Percentiles rank a stretch among this genome's conserved stretches.
phyloP scores from a whole-genome alignment of 2,113 vertebrate genomes.

The Tetraodon nigroviridis region DNA sequence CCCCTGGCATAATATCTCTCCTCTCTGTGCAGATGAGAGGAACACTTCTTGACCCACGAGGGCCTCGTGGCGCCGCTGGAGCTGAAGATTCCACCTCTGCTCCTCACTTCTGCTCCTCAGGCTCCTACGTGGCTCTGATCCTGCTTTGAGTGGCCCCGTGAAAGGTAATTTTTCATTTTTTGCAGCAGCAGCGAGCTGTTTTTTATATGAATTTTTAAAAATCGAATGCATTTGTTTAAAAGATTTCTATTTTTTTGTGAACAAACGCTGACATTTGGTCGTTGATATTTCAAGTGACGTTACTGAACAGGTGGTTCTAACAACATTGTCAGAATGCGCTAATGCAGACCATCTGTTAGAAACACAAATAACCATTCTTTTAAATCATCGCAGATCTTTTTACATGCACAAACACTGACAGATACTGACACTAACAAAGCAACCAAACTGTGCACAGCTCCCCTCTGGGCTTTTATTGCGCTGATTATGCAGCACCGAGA shows the following conservation, averaged over 20 bases:
- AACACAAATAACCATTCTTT: neutral
- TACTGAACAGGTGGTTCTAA: slow-evolving; percentile 2
- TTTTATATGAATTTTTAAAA: no score
- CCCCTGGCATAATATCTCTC: neutral
- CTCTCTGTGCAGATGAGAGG: slow-evolving; percentile 8
- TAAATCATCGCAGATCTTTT: neutral
- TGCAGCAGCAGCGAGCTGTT: slow-evolving; percentile 23
- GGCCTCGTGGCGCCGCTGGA: slow-evolving; percentile 22
- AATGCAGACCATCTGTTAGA: slow-evolving; percentile 6
- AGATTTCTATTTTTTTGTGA: neutral
- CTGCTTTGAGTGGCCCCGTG: slow-evolving; percentile 30
- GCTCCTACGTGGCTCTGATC: slow-evolving; percentile 41
- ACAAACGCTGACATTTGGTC: neutral
- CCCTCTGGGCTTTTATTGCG: neutral
- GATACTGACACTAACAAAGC: neutral
- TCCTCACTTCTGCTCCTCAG: slow-evolving; percentile 38
- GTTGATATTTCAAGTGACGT: neutral
- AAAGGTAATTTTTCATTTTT: slow-evolving; percentile 34
- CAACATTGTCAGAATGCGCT: slow-evolving; percentile 6
- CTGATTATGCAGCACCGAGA: no score
- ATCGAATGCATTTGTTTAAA: slow-evolving; percentile 21
- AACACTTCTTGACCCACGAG: slow-evolving; percentile 24
- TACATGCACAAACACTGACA: neutral
- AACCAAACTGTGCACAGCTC: neutral
- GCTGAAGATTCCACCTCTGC: slow-evolving; percentile 28